phyloP scores from a whole-genome alignment of 2,888 invertebrate genomes.

The Calliopum simillimum region DNA sequence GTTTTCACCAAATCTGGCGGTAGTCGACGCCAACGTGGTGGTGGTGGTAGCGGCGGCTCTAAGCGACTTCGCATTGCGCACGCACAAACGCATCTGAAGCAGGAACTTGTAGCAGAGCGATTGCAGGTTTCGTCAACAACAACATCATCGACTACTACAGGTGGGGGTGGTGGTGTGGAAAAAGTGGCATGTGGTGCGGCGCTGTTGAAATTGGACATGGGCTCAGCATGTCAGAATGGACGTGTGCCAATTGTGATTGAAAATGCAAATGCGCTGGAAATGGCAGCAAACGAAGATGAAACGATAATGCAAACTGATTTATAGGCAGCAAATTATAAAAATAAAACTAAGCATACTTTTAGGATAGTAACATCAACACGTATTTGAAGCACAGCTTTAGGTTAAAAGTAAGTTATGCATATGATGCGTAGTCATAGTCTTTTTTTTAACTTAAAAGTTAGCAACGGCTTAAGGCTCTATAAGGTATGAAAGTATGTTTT shows the following conservation, averaged over 20 bases:
- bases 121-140: constrained; percentile 13
- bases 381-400: no score
- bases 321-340: background rate
- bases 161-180: background rate
- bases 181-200: no score
- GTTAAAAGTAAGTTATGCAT: no score
- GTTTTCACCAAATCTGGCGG: constrained; percentile 71
- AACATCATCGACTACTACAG: constrained; percentile 16
- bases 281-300: background rate
- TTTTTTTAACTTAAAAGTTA: no score
- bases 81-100: background rate
- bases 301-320: constrained; percentile 15
- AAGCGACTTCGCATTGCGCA: background rate
- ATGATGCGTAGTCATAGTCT: no score
- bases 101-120: background rate
- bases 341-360: no score
- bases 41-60: no score
- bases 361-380: no score
- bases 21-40: background rate
- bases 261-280: background rate
- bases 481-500: no score
- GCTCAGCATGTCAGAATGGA: constrained; percentile 24
- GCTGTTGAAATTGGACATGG: no score
- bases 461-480: no score
- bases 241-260: constrained; percentile 15